Evolutionary conservation across 2,888 invertebrate species (phyloP).

Genomic region (Tricholauxania praeusta): DNA sequence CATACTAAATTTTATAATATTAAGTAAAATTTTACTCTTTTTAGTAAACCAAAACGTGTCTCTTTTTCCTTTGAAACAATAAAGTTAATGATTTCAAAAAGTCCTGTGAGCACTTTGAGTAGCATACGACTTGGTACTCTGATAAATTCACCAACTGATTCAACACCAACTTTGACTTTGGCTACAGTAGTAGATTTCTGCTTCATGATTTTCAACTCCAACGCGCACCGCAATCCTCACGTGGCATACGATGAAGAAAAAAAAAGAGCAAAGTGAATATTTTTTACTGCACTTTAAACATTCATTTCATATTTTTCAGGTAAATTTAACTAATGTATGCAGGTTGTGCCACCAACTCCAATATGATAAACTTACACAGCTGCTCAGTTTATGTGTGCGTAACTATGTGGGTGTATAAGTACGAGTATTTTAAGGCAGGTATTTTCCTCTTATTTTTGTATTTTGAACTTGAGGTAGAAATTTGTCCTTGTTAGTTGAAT

Average conservation of each 20-base stretch:
- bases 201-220: background rate
- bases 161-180: slow-evolving; percentile 2
- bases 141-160: too few relatives aligned
- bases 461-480: slow-evolving; percentile 9
- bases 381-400: background rate
- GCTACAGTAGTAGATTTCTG: background rate
- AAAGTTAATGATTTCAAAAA: too few relatives aligned
- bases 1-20: too few relatives aligned
- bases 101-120: too few relatives aligned
- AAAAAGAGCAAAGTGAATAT: background rate
- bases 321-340: slow-evolving; percentile 10
- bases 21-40: too few relatives aligned
- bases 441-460: background rate
- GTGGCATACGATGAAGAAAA: background rate
- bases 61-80: too few relatives aligned
- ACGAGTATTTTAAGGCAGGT: background rate
- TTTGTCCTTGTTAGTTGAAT: slow-evolving; percentile 28
- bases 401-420: background rate
- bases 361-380: too few relatives aligned
- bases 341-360: background rate
- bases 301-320: slow-evolving; percentile 27
- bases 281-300: slow-evolving; percentile 40
- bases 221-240: slow-evolving; percentile 14
- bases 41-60: background rate
- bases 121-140: too few relatives aligned